Evolutionary conservation across 2,113 vertebrate species (phyloP).

Genomic region (Grallaria varia): DNA sequence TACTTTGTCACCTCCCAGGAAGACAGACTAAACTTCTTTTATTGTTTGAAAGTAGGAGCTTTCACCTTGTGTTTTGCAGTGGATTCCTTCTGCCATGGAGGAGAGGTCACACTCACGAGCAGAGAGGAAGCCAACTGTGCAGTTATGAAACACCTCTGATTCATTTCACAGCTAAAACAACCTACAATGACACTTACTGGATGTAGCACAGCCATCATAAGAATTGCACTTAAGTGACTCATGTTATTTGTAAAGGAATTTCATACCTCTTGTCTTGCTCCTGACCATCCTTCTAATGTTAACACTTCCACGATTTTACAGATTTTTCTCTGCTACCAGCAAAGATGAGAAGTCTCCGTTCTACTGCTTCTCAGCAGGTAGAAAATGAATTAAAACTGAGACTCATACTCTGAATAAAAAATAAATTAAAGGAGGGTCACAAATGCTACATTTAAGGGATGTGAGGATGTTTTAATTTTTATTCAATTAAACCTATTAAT

Average conservation of each 20-base stretch:
- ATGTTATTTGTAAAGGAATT: background rate
- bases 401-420: background rate
- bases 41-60: background rate
- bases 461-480: background rate
- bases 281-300: background rate
- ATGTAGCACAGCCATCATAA: background rate
- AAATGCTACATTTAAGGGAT: background rate
- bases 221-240: background rate
- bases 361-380: background rate
- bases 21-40: background rate
- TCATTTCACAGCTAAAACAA: background rate
- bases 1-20: background rate
- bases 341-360: background rate
- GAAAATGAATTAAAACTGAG: background rate
- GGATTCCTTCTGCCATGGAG: background rate
- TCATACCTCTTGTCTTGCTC: background rate
- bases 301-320: background rate
- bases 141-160: constrained; percentile 9
- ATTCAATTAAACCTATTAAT: background rate
- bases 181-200: background rate
- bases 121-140: background rate
- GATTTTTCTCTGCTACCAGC: background rate
- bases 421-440: background rate
- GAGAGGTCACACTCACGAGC: background rate
- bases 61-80: background rate